These are phyloP conservation scores for Zootoca vivipara DNA, from an alignment of 2,113 vertebrate genomes.

Conservation along the genomic window DNA sequence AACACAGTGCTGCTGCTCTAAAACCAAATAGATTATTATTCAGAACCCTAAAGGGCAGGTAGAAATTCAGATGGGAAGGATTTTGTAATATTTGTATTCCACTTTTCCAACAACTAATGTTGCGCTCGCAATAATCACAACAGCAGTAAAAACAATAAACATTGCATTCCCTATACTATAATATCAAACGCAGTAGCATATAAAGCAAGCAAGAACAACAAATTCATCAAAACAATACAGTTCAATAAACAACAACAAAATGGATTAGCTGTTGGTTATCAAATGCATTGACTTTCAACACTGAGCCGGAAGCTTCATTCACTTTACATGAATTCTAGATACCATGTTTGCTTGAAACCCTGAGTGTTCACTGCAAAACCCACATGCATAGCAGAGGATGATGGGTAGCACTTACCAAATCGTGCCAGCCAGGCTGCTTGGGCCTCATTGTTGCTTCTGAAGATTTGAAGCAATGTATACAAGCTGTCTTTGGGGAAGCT, in stretches of 20 bases:
- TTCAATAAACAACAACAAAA: no score
- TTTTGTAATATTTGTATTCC: background rate
- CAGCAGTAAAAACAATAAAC: no score
- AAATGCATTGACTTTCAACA: no score
- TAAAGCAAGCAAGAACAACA: background rate
- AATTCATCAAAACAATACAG: no score
- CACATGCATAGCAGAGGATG: background rate
- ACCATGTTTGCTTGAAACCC: no score
- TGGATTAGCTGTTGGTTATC: no score
- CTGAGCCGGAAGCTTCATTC: no score
- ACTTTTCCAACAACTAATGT: background rate
- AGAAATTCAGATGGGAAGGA: background rate
- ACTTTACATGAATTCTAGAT: no score
- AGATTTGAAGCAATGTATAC: background rate
- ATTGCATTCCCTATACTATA: no score
- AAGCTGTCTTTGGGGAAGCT: background rate
- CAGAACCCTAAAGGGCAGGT: background rate
- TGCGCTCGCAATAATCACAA: no score
- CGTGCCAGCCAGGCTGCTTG: background rate
- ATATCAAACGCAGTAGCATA: background rate
- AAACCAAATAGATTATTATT: background rate
- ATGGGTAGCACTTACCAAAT: background rate
- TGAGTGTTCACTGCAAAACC: background rate
- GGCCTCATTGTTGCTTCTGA: background rate
- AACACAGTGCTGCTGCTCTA: background rate